Conservation (phyloP, 2,113 vertebrate genomes). For the Smithornis capensis region DNA sequence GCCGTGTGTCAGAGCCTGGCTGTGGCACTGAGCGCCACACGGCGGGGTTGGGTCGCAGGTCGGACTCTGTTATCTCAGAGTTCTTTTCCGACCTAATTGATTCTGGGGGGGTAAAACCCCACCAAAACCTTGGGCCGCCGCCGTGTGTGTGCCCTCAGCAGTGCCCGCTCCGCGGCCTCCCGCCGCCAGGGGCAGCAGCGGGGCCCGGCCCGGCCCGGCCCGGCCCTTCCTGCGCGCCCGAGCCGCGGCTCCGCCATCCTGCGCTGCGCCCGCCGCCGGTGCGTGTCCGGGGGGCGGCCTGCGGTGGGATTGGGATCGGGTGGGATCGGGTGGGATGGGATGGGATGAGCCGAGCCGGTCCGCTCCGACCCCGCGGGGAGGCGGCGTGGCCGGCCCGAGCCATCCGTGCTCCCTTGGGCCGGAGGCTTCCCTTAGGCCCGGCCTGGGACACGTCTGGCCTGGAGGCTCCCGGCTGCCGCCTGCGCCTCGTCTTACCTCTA, state of each 20-base stretch:
- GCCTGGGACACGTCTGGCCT: not conserved
- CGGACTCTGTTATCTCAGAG: not conserved
- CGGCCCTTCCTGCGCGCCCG: too few species aligned
- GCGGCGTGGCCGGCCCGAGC: not conserved
- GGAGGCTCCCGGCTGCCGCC: not conserved
- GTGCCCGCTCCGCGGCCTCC: not conserved
- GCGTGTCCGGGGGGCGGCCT: not conserved
- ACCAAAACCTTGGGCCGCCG: not conserved
- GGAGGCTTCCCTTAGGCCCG: not conserved
- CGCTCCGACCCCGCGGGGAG: rapidly evolving
- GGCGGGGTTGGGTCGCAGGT: not conserved
- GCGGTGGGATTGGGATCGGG: rapidly evolving
- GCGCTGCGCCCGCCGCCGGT: not conserved
- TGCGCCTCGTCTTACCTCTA: not conserved
- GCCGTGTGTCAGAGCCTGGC: too few species aligned
- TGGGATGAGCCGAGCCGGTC: rapidly evolving
- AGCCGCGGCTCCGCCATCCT: too few species aligned
- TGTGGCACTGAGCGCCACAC: rapidly evolving
- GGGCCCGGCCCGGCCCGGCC: not conserved
- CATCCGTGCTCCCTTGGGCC: not conserved
- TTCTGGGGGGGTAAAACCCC: too few species aligned
- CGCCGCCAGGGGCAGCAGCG: not conserved
- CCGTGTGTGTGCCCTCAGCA: not conserved
- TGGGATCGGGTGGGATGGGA: rapidly evolving
- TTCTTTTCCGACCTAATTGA: not conserved